Conservation (phyloP, 2,888 invertebrate genomes). For the Xanthorhoe designata region DNA sequence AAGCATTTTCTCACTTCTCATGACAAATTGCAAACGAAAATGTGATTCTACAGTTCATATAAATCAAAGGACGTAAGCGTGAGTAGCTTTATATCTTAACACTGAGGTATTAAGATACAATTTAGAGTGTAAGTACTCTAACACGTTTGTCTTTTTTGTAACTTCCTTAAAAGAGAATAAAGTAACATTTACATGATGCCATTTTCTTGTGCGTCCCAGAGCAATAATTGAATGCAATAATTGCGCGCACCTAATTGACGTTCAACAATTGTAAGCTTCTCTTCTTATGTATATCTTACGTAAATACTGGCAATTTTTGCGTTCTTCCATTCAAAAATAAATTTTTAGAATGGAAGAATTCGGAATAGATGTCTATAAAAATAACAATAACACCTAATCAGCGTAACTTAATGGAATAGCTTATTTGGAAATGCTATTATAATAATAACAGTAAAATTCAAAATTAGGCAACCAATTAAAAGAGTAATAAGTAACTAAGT, state of each 20-base stretch:
- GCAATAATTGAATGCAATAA: too few relatives aligned
- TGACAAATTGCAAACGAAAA: constrained; percentile 81
- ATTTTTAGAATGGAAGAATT: too few relatives aligned
- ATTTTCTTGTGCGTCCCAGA: too few relatives aligned
- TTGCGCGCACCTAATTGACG: too few relatives aligned
- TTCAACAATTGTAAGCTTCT: too few relatives aligned
- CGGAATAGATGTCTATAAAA: not conserved
- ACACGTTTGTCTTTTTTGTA: not conserved
- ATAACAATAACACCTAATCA: constrained; percentile 4
- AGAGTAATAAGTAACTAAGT: not conserved
- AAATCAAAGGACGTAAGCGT: constrained; percentile 32
- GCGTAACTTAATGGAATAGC: constrained; percentile 1
- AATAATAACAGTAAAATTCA: constrained; percentile 19
- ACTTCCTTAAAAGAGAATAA: not conserved
- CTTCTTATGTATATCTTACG: too few relatives aligned
- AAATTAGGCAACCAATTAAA: constrained; percentile 23
- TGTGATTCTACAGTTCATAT: constrained; percentile 45
- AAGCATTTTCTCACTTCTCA: constrained; percentile 78
- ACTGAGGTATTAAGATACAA: not conserved
- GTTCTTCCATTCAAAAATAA: too few relatives aligned
- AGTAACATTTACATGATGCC: too few relatives aligned
- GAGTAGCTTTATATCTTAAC: constrained; percentile 18
- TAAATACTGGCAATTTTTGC: too few relatives aligned
- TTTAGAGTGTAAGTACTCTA: not conserved
- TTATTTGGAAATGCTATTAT: constrained; percentile 13